These are phyloP conservation scores for Rhincodon typus DNA, from an alignment of 2,797 vertebrate genomes.

Conservation along the genomic window DNA sequence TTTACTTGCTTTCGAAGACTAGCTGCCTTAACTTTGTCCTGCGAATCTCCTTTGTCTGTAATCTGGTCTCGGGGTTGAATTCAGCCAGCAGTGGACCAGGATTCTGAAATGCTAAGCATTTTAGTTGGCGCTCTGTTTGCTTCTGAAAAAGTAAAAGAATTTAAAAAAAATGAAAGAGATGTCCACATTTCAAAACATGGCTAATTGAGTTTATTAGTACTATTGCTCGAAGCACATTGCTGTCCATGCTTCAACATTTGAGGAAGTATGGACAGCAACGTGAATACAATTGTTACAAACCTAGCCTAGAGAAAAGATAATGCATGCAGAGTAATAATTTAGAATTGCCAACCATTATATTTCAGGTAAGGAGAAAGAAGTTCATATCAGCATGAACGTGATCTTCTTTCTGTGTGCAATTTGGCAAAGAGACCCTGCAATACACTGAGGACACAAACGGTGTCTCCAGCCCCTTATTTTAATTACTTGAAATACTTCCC, in stretches of 20 bases:
- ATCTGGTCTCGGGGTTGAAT: slow-evolving; percentile 62
- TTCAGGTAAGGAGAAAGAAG: neutral
- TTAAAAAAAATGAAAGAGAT: too few relatives aligned
- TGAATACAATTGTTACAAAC: neutral
- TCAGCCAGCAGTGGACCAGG: slow-evolving; percentile 63
- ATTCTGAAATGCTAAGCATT: slow-evolving; percentile 61
- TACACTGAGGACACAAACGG: neutral
- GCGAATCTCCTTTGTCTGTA: slow-evolving; percentile 57
- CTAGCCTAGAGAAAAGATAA: too few relatives aligned
- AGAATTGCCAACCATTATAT: neutral
- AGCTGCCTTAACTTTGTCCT: slow-evolving; percentile 58
- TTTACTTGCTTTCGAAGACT: slow-evolving; percentile 56
- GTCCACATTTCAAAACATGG: too few relatives aligned
- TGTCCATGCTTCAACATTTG: neutral
- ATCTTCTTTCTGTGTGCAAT: neutral
- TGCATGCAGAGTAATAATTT: neutral
- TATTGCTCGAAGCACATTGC: too few relatives aligned
- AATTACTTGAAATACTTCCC: neutral
- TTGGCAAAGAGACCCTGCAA: neutral
- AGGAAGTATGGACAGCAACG: neutral
- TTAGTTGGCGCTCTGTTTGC: slow-evolving; percentile 60
- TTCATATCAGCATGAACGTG: neutral
- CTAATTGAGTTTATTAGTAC: too few relatives aligned
- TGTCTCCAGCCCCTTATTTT: neutral
- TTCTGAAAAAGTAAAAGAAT: slow-evolving; percentile 36